Conservation (phyloP, 1,140 invertebrate genomes). For the Lerema accius region DNA sequence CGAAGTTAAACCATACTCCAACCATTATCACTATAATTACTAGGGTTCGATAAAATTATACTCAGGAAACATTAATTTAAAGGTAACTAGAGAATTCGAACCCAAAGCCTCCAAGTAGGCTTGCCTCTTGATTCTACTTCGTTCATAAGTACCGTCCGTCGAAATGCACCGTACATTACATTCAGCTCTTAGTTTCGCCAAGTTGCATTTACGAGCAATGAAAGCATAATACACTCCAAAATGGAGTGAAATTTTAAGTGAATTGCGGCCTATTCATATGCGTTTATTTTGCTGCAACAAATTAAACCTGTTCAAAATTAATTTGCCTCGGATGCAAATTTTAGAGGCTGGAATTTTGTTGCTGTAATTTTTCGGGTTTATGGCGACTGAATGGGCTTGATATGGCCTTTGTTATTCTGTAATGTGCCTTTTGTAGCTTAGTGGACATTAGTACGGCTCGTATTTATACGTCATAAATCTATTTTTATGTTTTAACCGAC, state of each 20-base stretch:
- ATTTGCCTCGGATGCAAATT: slow-evolving; percentile 3
- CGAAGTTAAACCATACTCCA: too few species aligned
- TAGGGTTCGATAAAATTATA: too few species aligned
- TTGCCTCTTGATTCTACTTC: background rate
- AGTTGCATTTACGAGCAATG: slow-evolving; percentile 1
- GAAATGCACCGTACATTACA: background rate
- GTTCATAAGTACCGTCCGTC: background rate
- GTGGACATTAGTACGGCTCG: too few species aligned
- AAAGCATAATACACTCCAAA: slow-evolving; percentile 2
- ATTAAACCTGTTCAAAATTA: slow-evolving; percentile 3
- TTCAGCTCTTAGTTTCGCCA: background rate
- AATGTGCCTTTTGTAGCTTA: too few species aligned
- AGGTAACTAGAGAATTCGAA: too few species aligned
- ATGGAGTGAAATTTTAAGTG: slow-evolving; percentile 2
- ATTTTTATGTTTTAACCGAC: too few species aligned
- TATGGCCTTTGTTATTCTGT: background rate
- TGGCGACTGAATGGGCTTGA: background rate
- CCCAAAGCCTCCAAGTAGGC: too few species aligned
- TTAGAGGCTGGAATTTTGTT: background rate
- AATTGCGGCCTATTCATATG: slow-evolving; percentile 4
- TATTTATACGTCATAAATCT: too few species aligned
- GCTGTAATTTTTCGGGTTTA: slow-evolving; percentile 1
- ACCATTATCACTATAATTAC: too few species aligned
- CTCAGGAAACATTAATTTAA: too few species aligned
- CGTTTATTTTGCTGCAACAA: slow-evolving; percentile 5